These are phyloP conservation scores for Hyphantria cunea DNA, from an alignment of 1,140 invertebrate genomes.

Conservation along the genomic window DNA sequence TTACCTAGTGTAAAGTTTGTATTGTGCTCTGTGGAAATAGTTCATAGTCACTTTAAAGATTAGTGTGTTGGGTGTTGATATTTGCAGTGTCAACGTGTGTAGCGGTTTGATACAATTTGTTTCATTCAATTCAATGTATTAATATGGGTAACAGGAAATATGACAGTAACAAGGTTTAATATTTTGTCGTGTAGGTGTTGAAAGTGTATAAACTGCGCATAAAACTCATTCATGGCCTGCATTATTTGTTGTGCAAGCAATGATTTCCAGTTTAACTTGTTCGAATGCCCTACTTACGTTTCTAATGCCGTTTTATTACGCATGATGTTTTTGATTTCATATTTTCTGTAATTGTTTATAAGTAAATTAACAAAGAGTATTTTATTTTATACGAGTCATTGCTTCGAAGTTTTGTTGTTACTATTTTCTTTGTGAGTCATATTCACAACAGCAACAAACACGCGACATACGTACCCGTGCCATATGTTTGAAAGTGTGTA, in stretches of 20 bases:
- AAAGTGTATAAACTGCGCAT: conserved; percentile 25
- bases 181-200: conserved; percentile 23
- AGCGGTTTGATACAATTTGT: conserved; percentile 20
- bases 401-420: neutral
- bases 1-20: conserved; percentile 24
- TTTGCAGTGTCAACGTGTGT: neutral
- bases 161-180: conserved; percentile 39
- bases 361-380: neutral
- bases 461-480: neutral
- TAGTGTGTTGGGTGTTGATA: neutral
- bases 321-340: neutral
- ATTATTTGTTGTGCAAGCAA: conserved; percentile 35
- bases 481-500: neutral
- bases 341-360: neutral
- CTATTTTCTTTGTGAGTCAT: conserved; percentile 2
- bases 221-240: conserved; percentile 19
- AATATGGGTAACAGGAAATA: conserved; percentile 22
- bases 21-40: conserved; percentile 18
- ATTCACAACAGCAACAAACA: neutral
- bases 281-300: conserved; percentile 17
- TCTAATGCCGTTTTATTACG: neutral
- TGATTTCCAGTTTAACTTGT: conserved; percentile 30
- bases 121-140: conserved; percentile 18
- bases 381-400: neutral
- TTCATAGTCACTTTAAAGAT: conserved; percentile 1